phyloP scores from a whole-genome alignment of 2,888 invertebrate genomes.

The Melanchra persicariae region DNA sequence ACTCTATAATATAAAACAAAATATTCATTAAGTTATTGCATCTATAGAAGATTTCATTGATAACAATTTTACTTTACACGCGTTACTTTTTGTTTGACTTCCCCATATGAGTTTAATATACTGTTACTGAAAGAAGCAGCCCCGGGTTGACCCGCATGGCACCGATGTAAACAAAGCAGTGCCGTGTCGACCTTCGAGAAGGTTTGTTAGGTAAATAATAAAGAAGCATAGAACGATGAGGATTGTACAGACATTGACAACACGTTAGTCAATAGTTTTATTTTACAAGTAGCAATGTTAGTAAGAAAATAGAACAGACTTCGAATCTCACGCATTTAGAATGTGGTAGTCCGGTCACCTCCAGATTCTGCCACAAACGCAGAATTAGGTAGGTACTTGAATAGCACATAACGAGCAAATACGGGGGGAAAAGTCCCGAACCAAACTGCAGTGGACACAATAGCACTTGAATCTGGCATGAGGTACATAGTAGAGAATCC shows the following conservation, averaged over 20 bases:
- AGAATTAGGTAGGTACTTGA: no score
- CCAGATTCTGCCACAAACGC: background rate
- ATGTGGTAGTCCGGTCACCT: background rate
- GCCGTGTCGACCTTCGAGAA: constrained; percentile 83
- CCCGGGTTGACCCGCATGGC: constrained; percentile 60
- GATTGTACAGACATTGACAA: constrained; percentile 71
- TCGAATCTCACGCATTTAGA: no score
- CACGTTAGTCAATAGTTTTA: background rate
- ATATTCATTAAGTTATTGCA: constrained; percentile 5
- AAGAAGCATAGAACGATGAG: constrained; percentile 61
- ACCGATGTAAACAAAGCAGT: constrained; percentile 84
- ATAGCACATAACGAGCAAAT: no score
- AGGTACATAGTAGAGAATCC: no score
- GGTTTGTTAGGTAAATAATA: constrained; percentile 75
- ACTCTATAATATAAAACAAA: constrained; percentile 72
- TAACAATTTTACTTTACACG: constrained; percentile 9
- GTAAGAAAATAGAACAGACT: background rate
- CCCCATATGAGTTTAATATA: constrained; percentile 75
- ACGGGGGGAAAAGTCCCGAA: no score
- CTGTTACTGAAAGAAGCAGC: constrained; percentile 34
- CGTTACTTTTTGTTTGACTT: constrained; percentile 84
- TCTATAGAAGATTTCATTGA: constrained; percentile 1
- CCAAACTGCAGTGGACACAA: no score
- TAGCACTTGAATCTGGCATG: no score
- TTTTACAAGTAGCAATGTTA: background rate